phyloP scores from a whole-genome alignment of 2,888 invertebrate species.

The Tetramorium bicarinatum region DNA sequence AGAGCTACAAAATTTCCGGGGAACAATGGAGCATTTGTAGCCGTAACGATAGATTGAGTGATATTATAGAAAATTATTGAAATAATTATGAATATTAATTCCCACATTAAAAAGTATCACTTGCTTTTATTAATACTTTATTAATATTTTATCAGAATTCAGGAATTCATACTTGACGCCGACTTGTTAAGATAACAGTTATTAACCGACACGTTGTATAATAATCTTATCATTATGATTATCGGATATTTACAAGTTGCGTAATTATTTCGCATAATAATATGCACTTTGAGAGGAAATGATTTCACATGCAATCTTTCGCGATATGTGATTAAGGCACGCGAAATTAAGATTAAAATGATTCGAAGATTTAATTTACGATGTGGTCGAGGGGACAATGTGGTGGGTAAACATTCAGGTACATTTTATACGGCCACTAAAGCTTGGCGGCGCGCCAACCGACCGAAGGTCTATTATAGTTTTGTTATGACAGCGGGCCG shows the following conservation, averaged over 20 bases:
- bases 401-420: conserved; percentile 72
- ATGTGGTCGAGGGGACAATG: conserved; percentile 61
- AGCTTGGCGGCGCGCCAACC: conserved; percentile 74
- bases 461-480: conserved; percentile 84
- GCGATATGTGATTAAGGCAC: conserved; percentile 62
- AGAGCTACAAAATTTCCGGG: background rate
- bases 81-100: background rate
- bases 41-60: background rate
- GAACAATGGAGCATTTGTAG: background rate
- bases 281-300: conserved; percentile 20
- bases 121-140: background rate
- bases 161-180: background rate
- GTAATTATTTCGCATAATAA: background rate
- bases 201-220: background rate
- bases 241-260: background rate
- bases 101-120: background rate
- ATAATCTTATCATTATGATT: conserved; percentile 12
- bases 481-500: conserved; percentile 85
- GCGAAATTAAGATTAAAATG: conserved; percentile 61
- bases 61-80: background rate
- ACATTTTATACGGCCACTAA: conserved; percentile 79
- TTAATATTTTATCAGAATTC: background rate
- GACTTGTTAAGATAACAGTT: background rate
- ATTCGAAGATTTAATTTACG: conserved; percentile 59
- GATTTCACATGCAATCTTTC: background rate